These are phyloP conservation scores for Corynorhinus townsendii DNA, from an alignment of 2,113 vertebrate species.

Conservation along the genomic window DNA sequence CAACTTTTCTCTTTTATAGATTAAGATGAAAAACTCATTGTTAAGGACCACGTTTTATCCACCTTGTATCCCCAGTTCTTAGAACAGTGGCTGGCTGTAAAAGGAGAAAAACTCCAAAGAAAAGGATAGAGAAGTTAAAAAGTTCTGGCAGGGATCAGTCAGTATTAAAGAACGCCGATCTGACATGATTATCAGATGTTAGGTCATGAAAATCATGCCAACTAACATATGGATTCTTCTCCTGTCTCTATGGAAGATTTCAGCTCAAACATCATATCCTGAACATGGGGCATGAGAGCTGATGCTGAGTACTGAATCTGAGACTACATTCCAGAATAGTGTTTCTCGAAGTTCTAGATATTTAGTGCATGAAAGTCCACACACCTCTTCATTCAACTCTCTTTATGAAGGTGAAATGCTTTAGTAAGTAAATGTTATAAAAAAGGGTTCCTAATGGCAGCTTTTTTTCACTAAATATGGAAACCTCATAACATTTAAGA, in stretches of 20 bases:
- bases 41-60: neutral
- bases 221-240: conserved; percentile 67
- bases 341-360: conserved; percentile 55
- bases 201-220: conserved; percentile 57
- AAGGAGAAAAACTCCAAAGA: conserved; percentile 7
- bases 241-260: conserved; percentile 44
- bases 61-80: neutral
- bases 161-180: conserved; percentile 55
- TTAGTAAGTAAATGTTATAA: conserved; percentile 8
- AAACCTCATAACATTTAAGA: conserved; percentile 25
- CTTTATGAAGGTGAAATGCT: conserved; percentile 42
- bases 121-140: conserved; percentile 8
- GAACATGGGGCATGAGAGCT: conserved; percentile 51
- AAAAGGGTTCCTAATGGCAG: neutral
- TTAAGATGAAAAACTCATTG: neutral
- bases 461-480: neutral
- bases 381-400: neutral
- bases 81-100: neutral
- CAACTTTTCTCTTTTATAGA: neutral
- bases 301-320: conserved; percentile 55
- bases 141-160: conserved; percentile 44
- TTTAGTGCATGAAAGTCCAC: conserved; percentile 21
- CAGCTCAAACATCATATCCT: conserved; percentile 70
- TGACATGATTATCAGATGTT: conserved; percentile 38
- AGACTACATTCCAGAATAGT: conserved; percentile 52